Percentiles rank a stretch among this genome's conserved stretches.
Evolutionary conservation across 2,888 invertebrate species (phyloP).

Genomic region (Gastracanthus pulcherrimus): DNA sequence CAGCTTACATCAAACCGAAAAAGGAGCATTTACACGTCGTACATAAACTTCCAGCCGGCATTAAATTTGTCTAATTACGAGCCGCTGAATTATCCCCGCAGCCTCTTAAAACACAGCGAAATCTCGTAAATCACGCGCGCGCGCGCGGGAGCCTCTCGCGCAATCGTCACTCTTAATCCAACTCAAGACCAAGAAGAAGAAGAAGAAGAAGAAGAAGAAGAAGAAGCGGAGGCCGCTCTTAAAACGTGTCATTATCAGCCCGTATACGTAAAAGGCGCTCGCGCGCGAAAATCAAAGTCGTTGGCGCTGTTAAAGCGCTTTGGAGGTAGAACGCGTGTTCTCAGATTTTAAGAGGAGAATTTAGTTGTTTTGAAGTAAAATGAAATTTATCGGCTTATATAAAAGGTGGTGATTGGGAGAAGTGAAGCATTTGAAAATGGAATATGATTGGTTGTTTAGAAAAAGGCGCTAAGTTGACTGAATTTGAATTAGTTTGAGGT

Average conservation of each 20-base stretch:
- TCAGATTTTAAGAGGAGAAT: too few species aligned
- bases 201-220: neutral
- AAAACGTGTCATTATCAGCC: constrained; percentile 1
- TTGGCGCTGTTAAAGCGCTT: too few species aligned
- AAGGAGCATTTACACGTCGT: too few species aligned
- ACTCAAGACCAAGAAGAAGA: neutral
- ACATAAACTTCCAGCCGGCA: neutral
- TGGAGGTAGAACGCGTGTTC: neutral
- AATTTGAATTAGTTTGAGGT: too few species aligned
- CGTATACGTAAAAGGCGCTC: neutral
- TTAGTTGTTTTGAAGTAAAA: too few species aligned
- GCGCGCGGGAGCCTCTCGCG: too few species aligned
- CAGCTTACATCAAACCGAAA: too few species aligned
- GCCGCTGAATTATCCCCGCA: neutral
- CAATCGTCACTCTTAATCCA: constrained; percentile 9
- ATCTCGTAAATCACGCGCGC: neutral
- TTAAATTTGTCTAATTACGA: constrained; percentile 7
- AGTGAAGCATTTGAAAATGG: too few species aligned
- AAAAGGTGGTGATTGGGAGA: too few species aligned
- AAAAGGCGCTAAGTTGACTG: too few species aligned
- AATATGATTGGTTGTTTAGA: too few species aligned
- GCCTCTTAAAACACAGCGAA: neutral
- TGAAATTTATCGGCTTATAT: too few species aligned
- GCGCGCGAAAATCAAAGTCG: constrained; percentile 3
- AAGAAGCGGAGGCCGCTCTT: neutral